These are phyloP conservation scores for Solenopsis invicta DNA, from an alignment of 1,140 invertebrate genomes.

Conservation along the genomic window DNA sequence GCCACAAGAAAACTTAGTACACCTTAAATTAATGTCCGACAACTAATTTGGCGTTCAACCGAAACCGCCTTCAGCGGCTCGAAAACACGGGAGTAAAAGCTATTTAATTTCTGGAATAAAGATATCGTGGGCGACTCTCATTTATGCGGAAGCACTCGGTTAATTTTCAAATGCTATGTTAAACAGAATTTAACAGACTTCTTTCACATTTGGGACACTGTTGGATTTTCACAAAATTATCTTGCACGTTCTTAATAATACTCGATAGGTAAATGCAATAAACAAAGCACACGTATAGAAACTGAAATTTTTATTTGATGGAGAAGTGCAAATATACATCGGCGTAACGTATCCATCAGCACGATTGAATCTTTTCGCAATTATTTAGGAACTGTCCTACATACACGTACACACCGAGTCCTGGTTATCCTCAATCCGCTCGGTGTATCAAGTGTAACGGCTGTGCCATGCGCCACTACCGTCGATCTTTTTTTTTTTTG, in stretches of 20 bases:
- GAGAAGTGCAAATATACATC: constrained; percentile 35
- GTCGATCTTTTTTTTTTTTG: neutral
- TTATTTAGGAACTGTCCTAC: constrained; percentile 32
- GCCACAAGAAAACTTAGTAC: neutral
- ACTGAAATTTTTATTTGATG: constrained; percentile 6
- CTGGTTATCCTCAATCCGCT: constrained; percentile 26
- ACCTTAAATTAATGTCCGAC: constrained; percentile 5
- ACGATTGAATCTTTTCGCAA: constrained; percentile 33
- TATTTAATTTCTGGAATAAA: constrained; percentile 35
- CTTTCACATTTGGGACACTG: neutral
- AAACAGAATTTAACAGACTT: neutral
- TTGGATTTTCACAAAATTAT: constrained; percentile 21
- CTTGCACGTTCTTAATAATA: neutral
- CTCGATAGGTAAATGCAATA: neutral
- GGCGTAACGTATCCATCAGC: neutral
- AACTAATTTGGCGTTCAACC: constrained; percentile 20
- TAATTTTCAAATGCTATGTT: neutral
- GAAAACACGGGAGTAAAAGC: constrained; percentile 1
- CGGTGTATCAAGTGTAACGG: constrained; percentile 21
- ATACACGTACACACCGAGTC: neutral
- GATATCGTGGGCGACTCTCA: constrained; percentile 5
- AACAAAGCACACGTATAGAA: neutral
- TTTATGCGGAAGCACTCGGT: neutral
- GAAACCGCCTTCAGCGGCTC: neutral
- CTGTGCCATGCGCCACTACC: constrained; percentile 13